Evolutionary conservation across 23 tunicate genomes (phyloP), one percentile per base, ranked within the genome.

Genomic region (Halocynthia roretzi): DNA sequence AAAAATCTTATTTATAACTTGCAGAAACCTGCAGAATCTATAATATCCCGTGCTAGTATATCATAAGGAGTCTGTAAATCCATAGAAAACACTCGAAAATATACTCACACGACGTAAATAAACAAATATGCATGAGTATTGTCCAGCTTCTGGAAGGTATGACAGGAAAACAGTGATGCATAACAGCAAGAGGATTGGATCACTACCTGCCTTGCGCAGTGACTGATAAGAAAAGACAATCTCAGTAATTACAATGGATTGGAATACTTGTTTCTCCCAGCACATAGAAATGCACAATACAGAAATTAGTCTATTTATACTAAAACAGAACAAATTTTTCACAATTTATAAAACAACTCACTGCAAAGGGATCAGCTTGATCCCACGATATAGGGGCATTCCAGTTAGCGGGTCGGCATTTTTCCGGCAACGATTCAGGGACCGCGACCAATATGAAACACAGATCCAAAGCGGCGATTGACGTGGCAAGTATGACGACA

Each of bases 131-230:
- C 94, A 94, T 8, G 99, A 83, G 67, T 82, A 85, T 61, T 94
- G 97, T 56, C 99, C 99, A 54, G 99, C 99, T 87, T 94, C 99
- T 5, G 99, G 99, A 10, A 94, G 71, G 63, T 94, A 94, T 23
- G 99, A 87, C 60, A 94, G 78, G 70, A 94, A 94, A 19, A 94
- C 99, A 76, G 95, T 83, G 70, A 83, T 66, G 70, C 99, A 94
- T 8, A 88, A 75, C 0, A 94, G 70, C 7, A 94, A 77, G 53
- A 87, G 57, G 20, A 65, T 94, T 56, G 88, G 81, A 52, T 94
- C 95, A 6, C 77, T 73, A 15, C 90, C 87, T 51, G 85, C 87
- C 17, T 78, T 81, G 52, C 79, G 76, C 52, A 94, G 56, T 11
- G 93, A 68, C 98, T 92, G 88, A 18, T 64, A 77, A 62, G 56